These are phyloP conservation scores for Clarias gariepinus DNA, from an alignment of 2,113 vertebrate species.

Conservation along the genomic window DNA sequence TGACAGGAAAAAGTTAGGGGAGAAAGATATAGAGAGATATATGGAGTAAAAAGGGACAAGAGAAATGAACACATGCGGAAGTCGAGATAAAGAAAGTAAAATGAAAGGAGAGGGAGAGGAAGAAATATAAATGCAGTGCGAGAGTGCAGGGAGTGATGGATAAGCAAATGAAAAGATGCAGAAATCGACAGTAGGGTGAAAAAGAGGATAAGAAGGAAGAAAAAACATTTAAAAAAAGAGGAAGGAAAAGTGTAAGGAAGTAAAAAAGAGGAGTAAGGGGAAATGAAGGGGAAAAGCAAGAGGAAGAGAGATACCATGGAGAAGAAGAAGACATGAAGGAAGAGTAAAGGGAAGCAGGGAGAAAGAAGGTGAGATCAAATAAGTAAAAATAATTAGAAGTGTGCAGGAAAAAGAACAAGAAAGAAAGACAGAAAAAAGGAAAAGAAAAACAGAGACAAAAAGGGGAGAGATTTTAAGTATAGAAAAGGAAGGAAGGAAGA, in stretches of 20 bases:
- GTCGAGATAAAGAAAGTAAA: neutral
- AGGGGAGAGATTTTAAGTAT: constrained; percentile 58
- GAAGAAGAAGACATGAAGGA: neutral
- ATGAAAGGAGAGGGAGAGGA: neutral
- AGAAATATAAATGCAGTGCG: too few relatives aligned
- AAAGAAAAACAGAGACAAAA: neutral
- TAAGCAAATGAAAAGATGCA: too few relatives aligned
- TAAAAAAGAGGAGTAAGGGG: too few relatives aligned
- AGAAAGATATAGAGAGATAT: neutral
- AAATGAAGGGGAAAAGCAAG: too few relatives aligned
- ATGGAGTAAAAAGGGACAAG: neutral
- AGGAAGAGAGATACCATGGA: neutral
- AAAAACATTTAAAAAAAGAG: too few relatives aligned
- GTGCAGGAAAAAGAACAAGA: neutral
- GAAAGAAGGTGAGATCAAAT: constrained; percentile 26
- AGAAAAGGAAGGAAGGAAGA: constrained; percentile 54
- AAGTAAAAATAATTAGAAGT: too few relatives aligned
- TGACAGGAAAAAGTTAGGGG: neutral
- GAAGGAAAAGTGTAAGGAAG: too few relatives aligned
- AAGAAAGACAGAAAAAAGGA: neutral
- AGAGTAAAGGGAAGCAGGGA: too few relatives aligned
- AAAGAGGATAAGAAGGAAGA: too few relatives aligned
- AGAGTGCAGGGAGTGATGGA: too few relatives aligned
- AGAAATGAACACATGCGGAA: too few relatives aligned
- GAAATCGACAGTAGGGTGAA: too few relatives aligned